A percentile compares a stretch with the other conserved stretches of the same genome.
Evolutionary conservation across 2,113 vertebrate species (phyloP).

Genomic region (Ptilorrhoa leucosticta): DNA sequence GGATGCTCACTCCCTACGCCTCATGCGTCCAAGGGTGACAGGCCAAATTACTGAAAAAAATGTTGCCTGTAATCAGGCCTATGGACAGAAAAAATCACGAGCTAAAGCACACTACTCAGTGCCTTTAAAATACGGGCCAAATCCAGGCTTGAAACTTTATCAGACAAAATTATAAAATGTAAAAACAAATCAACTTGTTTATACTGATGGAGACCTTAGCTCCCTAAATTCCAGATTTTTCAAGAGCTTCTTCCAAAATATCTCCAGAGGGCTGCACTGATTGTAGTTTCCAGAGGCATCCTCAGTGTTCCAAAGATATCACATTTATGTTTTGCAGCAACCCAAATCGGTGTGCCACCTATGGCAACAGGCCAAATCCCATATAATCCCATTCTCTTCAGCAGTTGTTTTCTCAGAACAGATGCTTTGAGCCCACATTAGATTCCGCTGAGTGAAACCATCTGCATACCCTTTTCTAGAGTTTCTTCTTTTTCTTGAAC

Average conservation of each 20-base stretch:
- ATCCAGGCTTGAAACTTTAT: not conserved
- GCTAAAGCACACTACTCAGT: not conserved
- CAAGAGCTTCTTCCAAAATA: not conserved
- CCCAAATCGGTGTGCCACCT: not conserved
- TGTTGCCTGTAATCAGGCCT: not conserved
- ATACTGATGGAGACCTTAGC: not conserved
- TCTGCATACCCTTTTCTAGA: not conserved
- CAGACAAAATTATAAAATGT: not conserved
- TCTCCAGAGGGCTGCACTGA: not conserved
- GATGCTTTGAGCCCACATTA: conserved; percentile 6
- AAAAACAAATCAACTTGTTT: not conserved
- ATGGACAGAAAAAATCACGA: not conserved
- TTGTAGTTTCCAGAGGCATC: not conserved
- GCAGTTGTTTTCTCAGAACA: conserved; percentile 44
- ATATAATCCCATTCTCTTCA: conserved; percentile 14
- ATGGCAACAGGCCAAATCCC: not conserved
- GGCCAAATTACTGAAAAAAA: not conserved
- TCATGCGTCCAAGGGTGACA: not conserved
- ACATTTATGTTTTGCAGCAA: not conserved
- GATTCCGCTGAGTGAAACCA: not conserved
- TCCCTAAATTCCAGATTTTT: not conserved
- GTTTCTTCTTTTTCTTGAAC: not conserved
- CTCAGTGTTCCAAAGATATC: not conserved
- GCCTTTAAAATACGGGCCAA: not conserved
- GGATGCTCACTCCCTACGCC: not conserved